Conservation (phyloP, 1,140 invertebrate genomes). For the Atopsyche davidsoni region DNA sequence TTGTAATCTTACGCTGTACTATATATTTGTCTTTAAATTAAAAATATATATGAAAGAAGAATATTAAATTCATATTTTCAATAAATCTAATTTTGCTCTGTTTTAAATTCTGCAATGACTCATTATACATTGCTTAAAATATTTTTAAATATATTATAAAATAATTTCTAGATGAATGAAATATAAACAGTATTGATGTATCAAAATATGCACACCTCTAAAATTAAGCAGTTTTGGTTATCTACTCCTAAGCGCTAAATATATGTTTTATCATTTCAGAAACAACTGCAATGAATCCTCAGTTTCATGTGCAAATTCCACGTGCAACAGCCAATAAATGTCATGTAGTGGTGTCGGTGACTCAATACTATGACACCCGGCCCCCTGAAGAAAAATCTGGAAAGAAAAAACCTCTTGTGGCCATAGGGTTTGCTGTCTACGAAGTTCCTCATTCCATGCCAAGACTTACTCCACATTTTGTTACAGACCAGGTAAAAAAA, state of each 20-base stretch:
- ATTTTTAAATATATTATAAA: not conserved
- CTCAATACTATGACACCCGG: slow-evolving; percentile 59
- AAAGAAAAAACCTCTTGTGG: slow-evolving; percentile 47
- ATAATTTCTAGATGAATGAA: not conserved
- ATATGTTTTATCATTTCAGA: slow-evolving; percentile 40
- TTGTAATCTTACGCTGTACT: too few species aligned
- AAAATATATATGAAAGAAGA: too few species aligned
- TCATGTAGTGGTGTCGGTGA: slow-evolving; percentile 68
- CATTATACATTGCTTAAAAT: not conserved
- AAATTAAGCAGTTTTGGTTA: too few species aligned
- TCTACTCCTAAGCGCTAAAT: not conserved
- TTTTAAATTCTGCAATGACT: too few species aligned
- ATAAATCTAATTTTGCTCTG: too few species aligned
- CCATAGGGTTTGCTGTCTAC: slow-evolving; percentile 66
- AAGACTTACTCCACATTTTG: slow-evolving; percentile 55
- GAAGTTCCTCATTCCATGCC: slow-evolving; percentile 59
- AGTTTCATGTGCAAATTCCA: slow-evolving; percentile 66
- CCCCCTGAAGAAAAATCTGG: slow-evolving; percentile 36
- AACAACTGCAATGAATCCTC: slow-evolving; percentile 64
- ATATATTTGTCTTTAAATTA: too few species aligned
- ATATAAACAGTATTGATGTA: too few species aligned
- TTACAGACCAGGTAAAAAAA: slow-evolving; percentile 51
- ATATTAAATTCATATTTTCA: too few species aligned
- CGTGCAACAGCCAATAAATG: slow-evolving; percentile 56
- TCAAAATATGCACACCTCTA: too few species aligned